Evolutionary conservation across 2,888 invertebrate genomes (phyloP), one percentile per base, ranked within the genome.

Genomic region (Dioctria linearis): DNA sequence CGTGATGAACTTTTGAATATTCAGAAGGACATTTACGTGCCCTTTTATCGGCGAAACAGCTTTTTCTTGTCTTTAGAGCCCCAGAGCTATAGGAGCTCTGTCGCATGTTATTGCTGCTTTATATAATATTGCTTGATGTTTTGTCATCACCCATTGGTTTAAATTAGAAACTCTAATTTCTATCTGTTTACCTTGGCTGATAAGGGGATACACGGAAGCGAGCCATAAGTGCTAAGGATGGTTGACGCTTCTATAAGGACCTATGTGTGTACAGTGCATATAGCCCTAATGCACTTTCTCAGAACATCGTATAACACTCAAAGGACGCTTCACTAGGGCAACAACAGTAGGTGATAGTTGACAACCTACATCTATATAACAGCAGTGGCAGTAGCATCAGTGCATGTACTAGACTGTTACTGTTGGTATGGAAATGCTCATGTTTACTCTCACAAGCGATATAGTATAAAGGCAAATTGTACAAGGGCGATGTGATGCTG

Each of bases 81-180:
- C 69, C 4, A 11, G 49, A 51, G 13, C 51, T 9, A 13, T 5
- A 13, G 13, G 8, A 6, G 25, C 6, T n/a, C 37, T 9, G 39
- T 73, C 57, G 40, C 57, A 54, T 54, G n/a, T 37, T 39, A 42
- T 25, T 49, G 54, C 78, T 78, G 13, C 65, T 78, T 78, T 78
- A 42, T 66, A 78, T 78, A 78, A 78, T 78, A 66, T 51, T 51
- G 61, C 65, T 51, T 66, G 51, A 78, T 78, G 66, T 65, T 78
- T 78, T 78, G 65, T 63, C 78, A 66, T 66, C 65, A 51, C 11
- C 42, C 25, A 49, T 40, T 37, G 49, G 78, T 43, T 51, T 66
- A 78, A 78, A 78, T 78, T 78, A 78, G 78, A 78, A 78, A 66
- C 78, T 78, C 51, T 78, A 66, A 78, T 78, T 75, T 59, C 42